These are phyloP conservation scores for Mesitornis unicolor DNA, from an alignment of 2,113 vertebrate species.

Conservation along the genomic window DNA sequence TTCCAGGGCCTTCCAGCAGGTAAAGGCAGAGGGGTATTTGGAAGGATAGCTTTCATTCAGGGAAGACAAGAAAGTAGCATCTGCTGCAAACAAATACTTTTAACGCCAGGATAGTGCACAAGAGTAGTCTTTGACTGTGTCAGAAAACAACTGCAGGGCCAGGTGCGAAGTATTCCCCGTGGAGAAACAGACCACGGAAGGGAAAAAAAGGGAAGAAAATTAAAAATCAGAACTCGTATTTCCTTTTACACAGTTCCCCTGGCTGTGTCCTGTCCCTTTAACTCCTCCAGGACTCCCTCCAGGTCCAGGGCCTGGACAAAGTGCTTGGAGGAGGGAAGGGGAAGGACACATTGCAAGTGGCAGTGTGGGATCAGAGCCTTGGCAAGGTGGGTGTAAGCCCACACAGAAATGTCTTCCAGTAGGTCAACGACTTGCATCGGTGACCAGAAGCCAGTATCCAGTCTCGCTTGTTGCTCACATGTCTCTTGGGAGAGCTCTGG, in stretches of 20 bases:
- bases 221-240: background rate
- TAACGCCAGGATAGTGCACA: accelerated
- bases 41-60: background rate
- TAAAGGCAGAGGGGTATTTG: too few relatives aligned
- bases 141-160: background rate
- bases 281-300: background rate
- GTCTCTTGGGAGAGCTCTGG: background rate
- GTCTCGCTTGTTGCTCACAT: background rate
- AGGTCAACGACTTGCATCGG: background rate
- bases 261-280: background rate
- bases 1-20: background rate
- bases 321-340: background rate
- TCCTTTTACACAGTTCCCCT: too few relatives aligned
- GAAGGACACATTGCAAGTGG: background rate
- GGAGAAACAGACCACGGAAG: background rate
- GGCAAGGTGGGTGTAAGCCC: too few relatives aligned
- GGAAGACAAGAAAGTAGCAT: background rate
- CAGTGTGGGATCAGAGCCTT: background rate
- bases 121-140: too few relatives aligned
- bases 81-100: background rate
- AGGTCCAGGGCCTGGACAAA: background rate
- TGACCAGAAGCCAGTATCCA: background rate
- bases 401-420: background rate
- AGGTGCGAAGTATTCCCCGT: accelerated
- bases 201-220: background rate